Evolutionary conservation across 2,797 vertebrate species (phyloP).

Genomic region (Diplodus puntazzo): DNA sequence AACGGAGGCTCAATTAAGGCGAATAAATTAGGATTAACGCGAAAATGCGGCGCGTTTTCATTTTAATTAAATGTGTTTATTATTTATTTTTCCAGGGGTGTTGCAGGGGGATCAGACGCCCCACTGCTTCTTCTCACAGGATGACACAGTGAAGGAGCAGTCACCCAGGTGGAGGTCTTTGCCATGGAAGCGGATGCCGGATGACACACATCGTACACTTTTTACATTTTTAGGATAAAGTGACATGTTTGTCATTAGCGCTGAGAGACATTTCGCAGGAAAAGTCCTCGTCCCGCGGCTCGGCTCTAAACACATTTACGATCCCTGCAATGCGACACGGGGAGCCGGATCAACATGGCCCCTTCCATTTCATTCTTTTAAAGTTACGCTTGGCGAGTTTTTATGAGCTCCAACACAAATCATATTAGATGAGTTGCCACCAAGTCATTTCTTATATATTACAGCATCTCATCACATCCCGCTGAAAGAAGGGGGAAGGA

Average conservation of each 20-base stretch:
- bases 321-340: constrained; percentile 80
- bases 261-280: constrained; percentile 62
- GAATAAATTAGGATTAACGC: constrained; percentile 86
- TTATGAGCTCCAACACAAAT: constrained; percentile 82
- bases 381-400: constrained; percentile 79
- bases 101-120: constrained; percentile 50
- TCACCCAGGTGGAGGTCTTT: constrained; percentile 36
- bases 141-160: constrained; percentile 43
- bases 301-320: constrained; percentile 67
- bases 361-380: constrained; percentile 76
- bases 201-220: constrained; percentile 31
- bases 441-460: constrained; percentile 80
- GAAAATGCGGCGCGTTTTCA: constrained; percentile 79
- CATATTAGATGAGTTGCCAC: constrained; percentile 80
- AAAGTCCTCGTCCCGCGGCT: constrained; percentile 52
- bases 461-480: constrained; percentile 73
- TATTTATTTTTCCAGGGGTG: constrained; percentile 79
- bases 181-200: constrained; percentile 24
- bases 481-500: constrained; percentile 44
- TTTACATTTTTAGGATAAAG: constrained; percentile 55
- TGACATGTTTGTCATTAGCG: constrained; percentile 61
- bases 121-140: constrained; percentile 46
- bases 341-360: constrained; percentile 62
- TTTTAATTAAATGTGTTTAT: constrained; percentile 87
- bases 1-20: constrained; percentile 83